A percentile compares a stretch with the other conserved stretches of the same genome.
Conservation (phyloP, 2,797 vertebrate species). For the Chrysocyon brachyurus region DNA sequence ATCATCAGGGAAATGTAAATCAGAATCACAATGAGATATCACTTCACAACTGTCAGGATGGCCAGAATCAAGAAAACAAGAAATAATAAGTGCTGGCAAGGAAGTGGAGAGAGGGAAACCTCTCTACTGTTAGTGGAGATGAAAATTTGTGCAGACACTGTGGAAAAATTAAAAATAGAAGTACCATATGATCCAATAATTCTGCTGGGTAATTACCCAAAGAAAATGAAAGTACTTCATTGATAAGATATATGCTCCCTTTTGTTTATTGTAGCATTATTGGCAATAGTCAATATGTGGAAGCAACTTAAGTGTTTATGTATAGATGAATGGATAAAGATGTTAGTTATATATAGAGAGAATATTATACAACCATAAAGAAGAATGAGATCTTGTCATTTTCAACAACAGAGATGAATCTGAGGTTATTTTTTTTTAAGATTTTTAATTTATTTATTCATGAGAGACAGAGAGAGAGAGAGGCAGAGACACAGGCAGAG, state of each 20-base stretch:
- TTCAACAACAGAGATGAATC: not conserved
- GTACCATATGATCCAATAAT: not conserved
- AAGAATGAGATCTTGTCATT: not conserved
- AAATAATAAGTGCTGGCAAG: not conserved
- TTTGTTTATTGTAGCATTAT: not conserved
- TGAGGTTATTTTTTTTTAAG: not conserved
- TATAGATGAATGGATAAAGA: not conserved
- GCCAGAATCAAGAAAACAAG: not conserved
- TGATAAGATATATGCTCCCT: not conserved
- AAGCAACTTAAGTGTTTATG: not conserved
- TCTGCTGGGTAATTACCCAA: not conserved
- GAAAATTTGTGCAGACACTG: not conserved
- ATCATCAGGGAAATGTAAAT: not conserved
- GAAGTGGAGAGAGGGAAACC: not conserved
- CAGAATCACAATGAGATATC: not conserved
- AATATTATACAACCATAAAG: not conserved
- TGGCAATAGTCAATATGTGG: not conserved
- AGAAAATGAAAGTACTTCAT: not conserved
- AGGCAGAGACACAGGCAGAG: too few species aligned
- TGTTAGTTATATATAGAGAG: not conserved
- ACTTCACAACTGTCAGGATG: not conserved
- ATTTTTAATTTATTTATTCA: too few species aligned
- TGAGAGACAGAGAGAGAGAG: too few species aligned
- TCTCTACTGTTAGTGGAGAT: not conserved
- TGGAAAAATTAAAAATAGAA: not conserved